phyloP scores from a whole-genome alignment of 2,797 vertebrate genomes.

The Aplochiton taeniatus region DNA sequence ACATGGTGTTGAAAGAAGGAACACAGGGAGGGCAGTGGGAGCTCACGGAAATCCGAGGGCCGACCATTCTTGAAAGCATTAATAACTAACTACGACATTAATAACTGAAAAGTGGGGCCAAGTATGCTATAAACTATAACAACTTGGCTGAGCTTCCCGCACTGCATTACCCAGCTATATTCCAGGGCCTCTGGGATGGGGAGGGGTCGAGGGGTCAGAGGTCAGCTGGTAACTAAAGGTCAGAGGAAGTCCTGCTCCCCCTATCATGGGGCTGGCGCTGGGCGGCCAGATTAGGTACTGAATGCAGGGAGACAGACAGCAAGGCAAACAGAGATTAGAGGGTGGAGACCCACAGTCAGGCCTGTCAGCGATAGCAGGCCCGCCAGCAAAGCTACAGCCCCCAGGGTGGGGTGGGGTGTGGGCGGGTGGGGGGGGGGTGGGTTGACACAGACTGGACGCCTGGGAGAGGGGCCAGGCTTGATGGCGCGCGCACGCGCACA shows the following conservation, averaged over 20 bases:
- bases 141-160: slow-evolving; percentile 14
- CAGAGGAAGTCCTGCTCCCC: slow-evolving; percentile 49
- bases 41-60: too few species aligned
- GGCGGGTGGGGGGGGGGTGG: too few species aligned
- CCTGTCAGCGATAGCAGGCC: slow-evolving; percentile 29
- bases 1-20: background rate
- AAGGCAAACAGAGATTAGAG: slow-evolving; percentile 64
- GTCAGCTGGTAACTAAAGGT: slow-evolving; percentile 48
- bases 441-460: slow-evolving; percentile 18
- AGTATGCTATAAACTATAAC: too few species aligned
- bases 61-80: too few species aligned
- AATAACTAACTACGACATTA: too few species aligned
- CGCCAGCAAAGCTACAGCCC: slow-evolving; percentile 17
- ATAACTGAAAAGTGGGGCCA: too few species aligned
- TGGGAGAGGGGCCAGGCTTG: slow-evolving; percentile 19
- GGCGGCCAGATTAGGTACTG: slow-evolving; percentile 36
- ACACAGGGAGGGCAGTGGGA: background rate
- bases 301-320: slow-evolving; percentile 49
- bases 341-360: slow-evolving; percentile 30
- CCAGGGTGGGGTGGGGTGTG: background rate
- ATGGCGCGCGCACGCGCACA: background rate
- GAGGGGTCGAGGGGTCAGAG: slow-evolving; percentile 35
- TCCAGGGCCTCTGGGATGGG: background rate
- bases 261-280: slow-evolving; percentile 31
- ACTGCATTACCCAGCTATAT: slow-evolving; percentile 5